phyloP scores from a whole-genome alignment of 2,888 invertebrate genomes.

The Lasioglossum pauxillum region DNA sequence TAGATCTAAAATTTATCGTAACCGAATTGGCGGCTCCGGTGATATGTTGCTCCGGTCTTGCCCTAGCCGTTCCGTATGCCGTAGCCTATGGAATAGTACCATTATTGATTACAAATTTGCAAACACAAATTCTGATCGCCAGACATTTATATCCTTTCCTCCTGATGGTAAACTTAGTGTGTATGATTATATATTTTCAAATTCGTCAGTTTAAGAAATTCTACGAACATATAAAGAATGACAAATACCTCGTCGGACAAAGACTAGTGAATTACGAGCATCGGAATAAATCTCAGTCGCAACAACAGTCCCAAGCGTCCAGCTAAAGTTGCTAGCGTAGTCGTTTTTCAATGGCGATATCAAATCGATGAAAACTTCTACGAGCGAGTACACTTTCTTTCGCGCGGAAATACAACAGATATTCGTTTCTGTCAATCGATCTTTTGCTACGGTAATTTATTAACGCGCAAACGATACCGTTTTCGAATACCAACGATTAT shows the following conservation, averaged over 20 bases:
- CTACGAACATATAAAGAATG: conserved; percentile 99
- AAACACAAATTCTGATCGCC: conserved; percentile 91
- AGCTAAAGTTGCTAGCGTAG: conserved; percentile 71
- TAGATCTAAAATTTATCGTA: conserved; percentile 95
- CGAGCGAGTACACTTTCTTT: conserved; percentile 79
- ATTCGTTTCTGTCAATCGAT: conserved; percentile 71
- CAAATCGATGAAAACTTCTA: conserved; percentile 61
- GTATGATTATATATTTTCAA: conserved; percentile 92
- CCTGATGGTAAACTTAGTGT: conserved; percentile 89
- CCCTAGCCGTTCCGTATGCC: conserved; percentile 97
- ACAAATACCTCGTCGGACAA: conserved; percentile 98
- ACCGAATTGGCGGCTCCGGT: conserved; percentile 95
- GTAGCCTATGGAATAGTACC: conserved; percentile 92
- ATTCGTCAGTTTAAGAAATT: conserved; percentile 96
- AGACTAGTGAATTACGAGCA: conserved; percentile 98
- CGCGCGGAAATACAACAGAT: conserved; percentile 62
- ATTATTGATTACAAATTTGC: conserved; percentile 87
- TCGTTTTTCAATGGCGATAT: conserved; percentile 36
- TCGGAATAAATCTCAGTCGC: conserved; percentile 86
- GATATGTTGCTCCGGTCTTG: conserved; percentile 94
- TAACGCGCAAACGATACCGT: conserved; percentile 72
- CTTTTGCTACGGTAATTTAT: conserved; percentile 78
- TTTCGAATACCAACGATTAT: conserved; percentile 77
- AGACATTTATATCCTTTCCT: conserved; percentile 96
- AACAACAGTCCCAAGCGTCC: conserved; percentile 75